Base-by-base conservation (phyloP, 2,113 vertebrate genomes). In the Ciconia maguari region DNA sequence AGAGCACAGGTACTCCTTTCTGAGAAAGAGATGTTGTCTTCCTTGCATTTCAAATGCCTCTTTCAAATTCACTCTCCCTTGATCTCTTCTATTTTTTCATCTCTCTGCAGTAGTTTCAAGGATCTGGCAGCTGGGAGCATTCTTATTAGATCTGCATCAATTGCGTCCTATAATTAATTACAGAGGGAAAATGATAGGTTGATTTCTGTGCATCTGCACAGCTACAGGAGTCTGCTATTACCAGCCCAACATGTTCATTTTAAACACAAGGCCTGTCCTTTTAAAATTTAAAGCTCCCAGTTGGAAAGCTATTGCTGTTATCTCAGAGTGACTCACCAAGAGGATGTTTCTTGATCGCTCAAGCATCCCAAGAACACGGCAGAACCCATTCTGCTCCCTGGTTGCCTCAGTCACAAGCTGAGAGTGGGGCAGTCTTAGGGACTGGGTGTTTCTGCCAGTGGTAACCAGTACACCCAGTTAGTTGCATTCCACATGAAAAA, bases 101-200 rank as follows among this genome's bases (percentile, higher is more conserved):
- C 92, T 92, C 58, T 58, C 90, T 82, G 87, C 93, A 90, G 82
- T 48, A 66, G 49, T 95, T 90, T 83, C 94, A 87, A 91, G 89
- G 95, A 79, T 49, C 83, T 95, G 87, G 88, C 94, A 96, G 95
- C 92, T 94, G 94, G 87, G 89, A 96, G 94, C 91, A 66, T 94
- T 97, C 85, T 90, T 96, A 94, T 94, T 96, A 96, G 91, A 94
- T 96, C 93, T 94, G 95, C 95, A 91, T 96, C 94, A 95, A 91
- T 95, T 94, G 95, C 93, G 88, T 54, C 90, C 96, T 95, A 88
- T 96, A 96, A 97, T 97, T 97, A 97, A 97, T 97, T 96, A 94
- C 84, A 21, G 82, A 78, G 83, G 80, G 92, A 94, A 97, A 96
- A 94, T 94, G 94, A 94, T 90, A 86, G 93, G 94, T 92, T 97